Conservation (phyloP, 2,888 invertebrate species). For the Brachypalpus laphriformis region DNA sequence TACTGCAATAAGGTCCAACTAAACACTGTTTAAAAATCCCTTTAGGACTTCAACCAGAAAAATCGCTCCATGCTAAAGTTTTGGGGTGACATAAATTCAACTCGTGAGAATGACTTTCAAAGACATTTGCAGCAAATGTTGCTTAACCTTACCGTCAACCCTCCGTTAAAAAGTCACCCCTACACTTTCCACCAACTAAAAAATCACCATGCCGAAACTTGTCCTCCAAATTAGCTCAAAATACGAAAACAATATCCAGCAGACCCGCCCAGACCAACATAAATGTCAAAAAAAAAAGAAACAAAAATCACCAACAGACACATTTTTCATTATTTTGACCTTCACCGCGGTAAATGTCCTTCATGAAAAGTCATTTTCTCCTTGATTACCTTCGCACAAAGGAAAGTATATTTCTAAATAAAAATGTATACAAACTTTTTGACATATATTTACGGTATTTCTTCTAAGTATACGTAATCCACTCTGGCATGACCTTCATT, state of each 20-base stretch:
- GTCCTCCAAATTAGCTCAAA: conserved; percentile 1
- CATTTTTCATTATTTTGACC: conserved; percentile 57
- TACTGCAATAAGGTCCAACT: no score
- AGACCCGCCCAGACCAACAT: background rate
- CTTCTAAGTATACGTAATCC: conserved; percentile 39
- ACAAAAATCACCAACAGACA: conserved; percentile 34
- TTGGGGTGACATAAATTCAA: background rate
- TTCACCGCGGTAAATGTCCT: conserved; percentile 55
- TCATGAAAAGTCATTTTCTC: conserved; percentile 63
- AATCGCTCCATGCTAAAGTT: no score
- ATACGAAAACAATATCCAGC: background rate
- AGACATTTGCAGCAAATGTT: background rate
- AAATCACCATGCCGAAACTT: background rate
- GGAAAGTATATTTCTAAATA: conserved; percentile 9
- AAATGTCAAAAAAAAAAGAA: background rate
- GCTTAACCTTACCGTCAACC: background rate
- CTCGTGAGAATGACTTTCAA: background rate
- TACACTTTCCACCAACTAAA: background rate
- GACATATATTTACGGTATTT: conserved; percentile 39
- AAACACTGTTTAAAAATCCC: no score
- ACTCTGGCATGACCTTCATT: conserved; percentile 60
- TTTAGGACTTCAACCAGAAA: no score
- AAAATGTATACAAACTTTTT: conserved; percentile 41
- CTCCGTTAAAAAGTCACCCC: background rate
- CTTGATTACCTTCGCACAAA: conserved; percentile 64